These are phyloP conservation scores for Hybognathus amarus DNA, from an alignment of 2,797 vertebrate species.

Conservation along the genomic window DNA sequence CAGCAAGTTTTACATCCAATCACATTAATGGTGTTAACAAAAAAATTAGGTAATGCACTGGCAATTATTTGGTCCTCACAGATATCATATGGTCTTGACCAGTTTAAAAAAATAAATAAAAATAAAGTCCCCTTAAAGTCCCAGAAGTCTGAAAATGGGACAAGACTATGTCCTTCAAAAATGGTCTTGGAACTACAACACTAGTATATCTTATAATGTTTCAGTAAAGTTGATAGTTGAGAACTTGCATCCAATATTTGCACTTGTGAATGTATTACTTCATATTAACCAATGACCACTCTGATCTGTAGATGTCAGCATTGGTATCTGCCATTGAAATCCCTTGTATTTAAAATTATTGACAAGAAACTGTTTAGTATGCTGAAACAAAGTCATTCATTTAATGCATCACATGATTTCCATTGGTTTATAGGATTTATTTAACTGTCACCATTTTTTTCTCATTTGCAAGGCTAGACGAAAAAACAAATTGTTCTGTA, in stretches of 20 bases:
- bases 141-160: too few species aligned
- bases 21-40: not conserved
- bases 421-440: conserved; percentile 5
- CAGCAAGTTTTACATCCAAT: not conserved
- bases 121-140: too few species aligned
- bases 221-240: too few species aligned
- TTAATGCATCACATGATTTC: conserved; percentile 14
- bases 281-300: not conserved
- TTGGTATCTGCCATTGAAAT: conserved; percentile 16
- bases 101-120: too few species aligned
- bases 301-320: too few species aligned
- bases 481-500: not conserved
- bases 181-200: too few species aligned
- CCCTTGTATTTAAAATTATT: conserved; percentile 9
- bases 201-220: too few species aligned
- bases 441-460: not conserved
- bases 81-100: too few species aligned
- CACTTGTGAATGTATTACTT: not conserved
- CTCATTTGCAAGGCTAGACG: not conserved
- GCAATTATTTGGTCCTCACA: too few species aligned
- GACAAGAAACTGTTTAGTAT: conserved; percentile 10
- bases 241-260: not conserved
- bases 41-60: not conserved
- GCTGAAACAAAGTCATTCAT: conserved; percentile 5
- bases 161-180: too few species aligned